A percentile compares a stretch with the other conserved stretches of the same genome.
Evolutionary conservation across 2,113 vertebrate species (phyloP).

Genomic region (Etheostoma spectabile): DNA sequence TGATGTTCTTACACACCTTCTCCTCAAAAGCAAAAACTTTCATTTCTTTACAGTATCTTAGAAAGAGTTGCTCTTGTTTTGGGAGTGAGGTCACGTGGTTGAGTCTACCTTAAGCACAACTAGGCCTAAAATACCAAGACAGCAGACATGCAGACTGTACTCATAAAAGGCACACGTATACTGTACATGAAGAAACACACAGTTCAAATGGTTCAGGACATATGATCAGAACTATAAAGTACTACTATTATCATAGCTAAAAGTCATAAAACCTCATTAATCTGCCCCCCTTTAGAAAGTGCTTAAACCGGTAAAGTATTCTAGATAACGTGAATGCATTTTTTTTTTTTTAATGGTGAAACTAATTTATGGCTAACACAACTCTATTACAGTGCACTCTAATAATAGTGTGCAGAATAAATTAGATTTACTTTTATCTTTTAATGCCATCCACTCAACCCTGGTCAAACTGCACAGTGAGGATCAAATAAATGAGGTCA

Average conservation of each 20-base stretch:
- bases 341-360: background rate
- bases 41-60: constrained; percentile 32
- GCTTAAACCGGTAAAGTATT: constrained; percentile 25
- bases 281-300: constrained; percentile 18
- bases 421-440: constrained; percentile 24
- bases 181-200: constrained; percentile 77
- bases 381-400: constrained; percentile 28
- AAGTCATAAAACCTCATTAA: constrained; percentile 48
- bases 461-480: constrained; percentile 29
- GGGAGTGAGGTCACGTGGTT: constrained; percentile 66
- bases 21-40: constrained; percentile 39
- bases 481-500: constrained; percentile 50
- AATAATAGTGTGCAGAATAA: constrained; percentile 38
- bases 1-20: constrained; percentile 21
- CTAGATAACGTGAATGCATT: constrained; percentile 40
- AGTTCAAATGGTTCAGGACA: constrained; percentile 69
- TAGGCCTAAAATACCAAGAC: constrained; percentile 74
- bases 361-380: constrained; percentile 41
- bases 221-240: constrained; percentile 62
- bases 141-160: constrained; percentile 78
- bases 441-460: constrained; percentile 45
- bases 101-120: constrained; percentile 70
- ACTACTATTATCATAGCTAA: constrained; percentile 65
- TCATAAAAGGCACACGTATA: constrained; percentile 80
- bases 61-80: constrained; percentile 54